Conservation (phyloP, 1,140 invertebrate species). For the Drosophila setifemur region DNA sequence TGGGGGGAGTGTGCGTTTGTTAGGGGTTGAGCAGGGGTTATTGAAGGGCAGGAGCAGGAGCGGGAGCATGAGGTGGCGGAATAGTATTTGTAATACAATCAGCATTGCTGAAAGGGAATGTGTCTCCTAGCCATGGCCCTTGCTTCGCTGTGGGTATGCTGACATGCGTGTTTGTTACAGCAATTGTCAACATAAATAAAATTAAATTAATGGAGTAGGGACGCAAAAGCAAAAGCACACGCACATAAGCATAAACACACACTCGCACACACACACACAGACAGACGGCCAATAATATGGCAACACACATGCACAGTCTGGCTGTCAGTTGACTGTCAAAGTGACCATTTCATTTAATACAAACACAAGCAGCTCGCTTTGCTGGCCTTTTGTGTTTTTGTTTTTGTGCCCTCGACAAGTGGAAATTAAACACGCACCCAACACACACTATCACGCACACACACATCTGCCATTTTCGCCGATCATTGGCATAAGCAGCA, state of each 20-base stretch:
- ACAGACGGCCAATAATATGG: too few relatives aligned
- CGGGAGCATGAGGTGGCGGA: conserved; percentile 10
- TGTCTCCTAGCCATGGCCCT: conserved; percentile 18
- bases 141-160: conserved; percentile 21
- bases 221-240: conserved; percentile 4
- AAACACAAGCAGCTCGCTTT: conserved; percentile 19
- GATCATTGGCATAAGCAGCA: conserved; percentile 52
- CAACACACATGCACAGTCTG: conserved; percentile 16
- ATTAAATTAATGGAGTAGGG: conserved; percentile 63
- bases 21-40: too few relatives aligned
- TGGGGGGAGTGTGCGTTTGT: not conserved
- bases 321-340: conserved; percentile 71
- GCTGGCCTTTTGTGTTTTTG: conserved; percentile 25
- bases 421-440: conserved; percentile 71
- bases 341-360: conserved; percentile 76
- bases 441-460: conserved; percentile 5
- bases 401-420: conserved; percentile 50
- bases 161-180: conserved; percentile 51
- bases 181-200: conserved; percentile 81
- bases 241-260: conserved; percentile 3
- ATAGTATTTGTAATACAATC: conserved; percentile 71
- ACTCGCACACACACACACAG: not conserved
- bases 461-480: conserved; percentile 23
- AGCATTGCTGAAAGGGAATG: conserved; percentile 30
- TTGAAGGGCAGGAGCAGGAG: too few relatives aligned